Base-by-base conservation (phyloP, 2,888 invertebrate species). In the Erebia palarica region DNA sequence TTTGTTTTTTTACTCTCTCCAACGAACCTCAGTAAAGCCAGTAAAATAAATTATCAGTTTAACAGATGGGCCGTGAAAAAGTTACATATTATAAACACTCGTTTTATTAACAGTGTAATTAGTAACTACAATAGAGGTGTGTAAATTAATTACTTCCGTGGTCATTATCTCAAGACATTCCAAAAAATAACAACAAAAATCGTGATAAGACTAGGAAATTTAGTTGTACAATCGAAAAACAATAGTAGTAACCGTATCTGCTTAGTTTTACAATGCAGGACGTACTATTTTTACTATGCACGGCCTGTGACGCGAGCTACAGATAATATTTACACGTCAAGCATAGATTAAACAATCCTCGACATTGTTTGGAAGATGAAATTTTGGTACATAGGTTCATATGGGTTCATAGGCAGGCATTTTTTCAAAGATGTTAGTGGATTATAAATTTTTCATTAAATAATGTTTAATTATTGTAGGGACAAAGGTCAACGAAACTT, bases 241-340 rank as follows among this genome's bases (percentile, higher is more conserved):
- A 66, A 66, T 57, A 57, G 66, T 66, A 66, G 21, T n/a, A 18
- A 21, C 66, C 57, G 21, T 66, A 58, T 66, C 58, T 66, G 57
- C 58, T 66, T 66, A n/a, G 66, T 66, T 47, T 66, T 66, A 66
- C 66, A 66, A 66, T 61, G 66, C 78, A 76, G 78, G 78, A 78
- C 74, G 78, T 75, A 76, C 78, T 78, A 78, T 79, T 78, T 78
- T 77, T 75, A 75, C 72, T 73, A 75, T 70, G 36, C 72, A 68
- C 70, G 75, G 69, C 68, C 16, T 71, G 71, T 72, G 74, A 73
- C 71, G 71, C 60, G 67, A 68, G 68, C 49, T 49, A 74, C 65
- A 74, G 75, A 78, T 75, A 78, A 77, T 78, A 77, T 77, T 77
- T 77, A 77, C 74, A 73, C 68, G 69, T 58, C 55, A 59, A 47